Evolutionary conservation across 1,140 invertebrate species (phyloP).

Genomic region (Asbolus verrucosus): DNA sequence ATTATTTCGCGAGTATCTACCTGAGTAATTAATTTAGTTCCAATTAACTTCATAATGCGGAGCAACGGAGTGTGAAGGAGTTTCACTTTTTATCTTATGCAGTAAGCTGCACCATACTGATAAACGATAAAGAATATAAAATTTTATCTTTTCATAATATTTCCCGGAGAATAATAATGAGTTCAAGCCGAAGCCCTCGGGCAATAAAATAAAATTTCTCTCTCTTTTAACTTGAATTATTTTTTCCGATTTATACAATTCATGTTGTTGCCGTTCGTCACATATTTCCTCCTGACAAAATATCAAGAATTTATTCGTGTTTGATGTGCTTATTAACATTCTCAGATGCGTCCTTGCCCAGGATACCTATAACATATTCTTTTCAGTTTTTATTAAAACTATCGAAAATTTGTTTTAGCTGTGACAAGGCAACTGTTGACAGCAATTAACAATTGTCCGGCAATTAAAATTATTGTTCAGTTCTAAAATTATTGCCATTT

Average conservation of each 20-base stretch:
- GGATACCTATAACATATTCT: not conserved
- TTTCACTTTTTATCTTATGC: too few species aligned
- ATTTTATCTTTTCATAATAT: not conserved
- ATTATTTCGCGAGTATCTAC: conserved; percentile 44
- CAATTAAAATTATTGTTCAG: too few species aligned
- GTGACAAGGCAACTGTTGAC: too few species aligned
- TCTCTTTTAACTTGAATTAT: conserved; percentile 5
- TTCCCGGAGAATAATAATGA: conserved; percentile 1
- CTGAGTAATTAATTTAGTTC: conserved; percentile 10
- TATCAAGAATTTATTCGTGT: conserved; percentile 4
- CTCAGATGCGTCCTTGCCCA: not conserved
- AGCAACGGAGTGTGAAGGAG: not conserved
- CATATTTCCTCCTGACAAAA: conserved; percentile 4
- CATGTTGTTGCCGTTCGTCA: conserved; percentile 16
- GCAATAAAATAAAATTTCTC: conserved; percentile 30
- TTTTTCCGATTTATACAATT: conserved; percentile 33
- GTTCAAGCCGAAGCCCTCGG: conserved; percentile 5
- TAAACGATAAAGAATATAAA: too few species aligned
- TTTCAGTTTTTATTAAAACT: not conserved
- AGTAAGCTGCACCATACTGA: too few species aligned
- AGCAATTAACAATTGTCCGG: too few species aligned
- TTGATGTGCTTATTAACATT: conserved; percentile 12
- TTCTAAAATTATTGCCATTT: too few species aligned
- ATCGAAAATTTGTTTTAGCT: too few species aligned
- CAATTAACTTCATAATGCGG: conserved; percentile 18